phyloP scores from a whole-genome alignment of 2,113 vertebrate species.

The Sceloporus undulatus region DNA sequence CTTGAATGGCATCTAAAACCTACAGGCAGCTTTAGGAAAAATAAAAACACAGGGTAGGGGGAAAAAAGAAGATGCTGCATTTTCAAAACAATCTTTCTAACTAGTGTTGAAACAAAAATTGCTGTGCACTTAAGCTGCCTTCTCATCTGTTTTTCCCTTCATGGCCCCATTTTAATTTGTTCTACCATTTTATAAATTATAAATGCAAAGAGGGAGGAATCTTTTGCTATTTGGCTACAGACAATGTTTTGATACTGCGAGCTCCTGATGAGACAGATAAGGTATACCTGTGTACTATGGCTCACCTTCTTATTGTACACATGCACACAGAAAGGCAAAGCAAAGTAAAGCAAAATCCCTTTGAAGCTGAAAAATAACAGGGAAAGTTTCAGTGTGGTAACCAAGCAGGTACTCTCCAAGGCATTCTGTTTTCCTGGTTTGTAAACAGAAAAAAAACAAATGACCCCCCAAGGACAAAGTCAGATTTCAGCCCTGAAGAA shows the following conservation, averaged over 20 bases:
- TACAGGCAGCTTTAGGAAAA: slow-evolving; percentile 29
- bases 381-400: accelerated
- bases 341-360: too few relatives aligned
- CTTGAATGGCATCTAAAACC: accelerated
- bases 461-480: accelerated
- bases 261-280: background rate
- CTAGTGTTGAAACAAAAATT: slow-evolving; percentile 24
- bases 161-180: slow-evolving; percentile 60
- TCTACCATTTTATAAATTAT: slow-evolving; percentile 56
- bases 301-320: slow-evolving; percentile 16
- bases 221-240: slow-evolving; percentile 48
- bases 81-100: slow-evolving; percentile 32
- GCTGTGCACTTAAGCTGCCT: slow-evolving; percentile 10
- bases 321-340: background rate
- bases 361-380: background rate
- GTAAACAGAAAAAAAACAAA: background rate
- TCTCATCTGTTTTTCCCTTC: slow-evolving; percentile 57
- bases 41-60: background rate
- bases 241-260: slow-evolving; percentile 44
- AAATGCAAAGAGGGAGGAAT: slow-evolving; percentile 43
- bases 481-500: accelerated
- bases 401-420: accelerated
- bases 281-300: background rate
- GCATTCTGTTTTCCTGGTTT: background rate
- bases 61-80: background rate